phyloP scores from a whole-genome alignment of 2,797 vertebrate genomes.

The Acanthurus lineatus region DNA sequence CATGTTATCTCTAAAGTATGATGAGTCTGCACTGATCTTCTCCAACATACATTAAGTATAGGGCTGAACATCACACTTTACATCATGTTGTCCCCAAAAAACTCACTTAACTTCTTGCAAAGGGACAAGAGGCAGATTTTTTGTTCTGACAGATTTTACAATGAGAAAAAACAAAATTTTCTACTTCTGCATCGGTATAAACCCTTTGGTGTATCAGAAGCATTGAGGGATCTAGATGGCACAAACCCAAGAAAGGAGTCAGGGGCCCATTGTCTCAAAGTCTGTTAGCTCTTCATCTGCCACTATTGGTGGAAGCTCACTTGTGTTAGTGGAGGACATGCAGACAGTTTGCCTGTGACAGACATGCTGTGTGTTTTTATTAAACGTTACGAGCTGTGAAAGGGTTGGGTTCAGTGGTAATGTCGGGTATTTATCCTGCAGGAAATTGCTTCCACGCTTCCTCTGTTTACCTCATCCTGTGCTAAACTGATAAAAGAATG shows the following conservation, averaged over 20 bases:
- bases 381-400: background rate
- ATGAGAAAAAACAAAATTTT: background rate
- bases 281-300: background rate
- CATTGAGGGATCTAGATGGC: background rate
- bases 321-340: background rate
- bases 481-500: background rate
- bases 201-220: background rate
- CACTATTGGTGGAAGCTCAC: background rate
- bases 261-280: background rate
- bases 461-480: background rate
- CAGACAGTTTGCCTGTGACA: background rate
- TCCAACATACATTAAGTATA: too few species aligned
- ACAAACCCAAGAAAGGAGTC: background rate
- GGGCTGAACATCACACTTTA: too few species aligned
- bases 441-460: background rate
- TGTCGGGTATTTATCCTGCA: constrained; percentile 2
- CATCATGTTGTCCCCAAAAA: background rate
- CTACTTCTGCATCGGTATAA: background rate
- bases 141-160: background rate
- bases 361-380: constrained; percentile 7
- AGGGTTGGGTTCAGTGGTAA: constrained; percentile 5
- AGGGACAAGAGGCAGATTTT: background rate
- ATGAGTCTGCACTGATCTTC: too few species aligned
- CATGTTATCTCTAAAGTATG: too few species aligned
- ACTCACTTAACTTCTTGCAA: background rate